Conservation (phyloP, 1,140 invertebrate species). For the Sitobion miscanthi region DNA sequence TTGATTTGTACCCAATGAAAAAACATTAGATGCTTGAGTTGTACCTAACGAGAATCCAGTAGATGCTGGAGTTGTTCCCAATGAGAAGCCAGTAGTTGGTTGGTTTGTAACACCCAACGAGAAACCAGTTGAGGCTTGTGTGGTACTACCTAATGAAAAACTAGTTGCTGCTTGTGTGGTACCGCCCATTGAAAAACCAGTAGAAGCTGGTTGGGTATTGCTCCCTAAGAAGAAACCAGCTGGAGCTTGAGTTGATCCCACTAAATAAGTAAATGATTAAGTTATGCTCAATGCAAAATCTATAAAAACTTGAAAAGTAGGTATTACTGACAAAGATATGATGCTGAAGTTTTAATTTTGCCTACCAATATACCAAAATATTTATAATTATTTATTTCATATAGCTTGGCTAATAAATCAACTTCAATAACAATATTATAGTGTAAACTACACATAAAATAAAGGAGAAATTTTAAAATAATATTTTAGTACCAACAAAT, state of each 20-base stretch:
- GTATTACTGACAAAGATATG: not conserved
- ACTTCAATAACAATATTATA: not conserved
- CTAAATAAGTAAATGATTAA: not conserved
- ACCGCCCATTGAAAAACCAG: slow-evolving; percentile 31
- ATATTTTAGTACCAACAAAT: not conserved
- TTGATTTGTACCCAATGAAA: slow-evolving; percentile 23
- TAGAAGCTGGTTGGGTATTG: not conserved
- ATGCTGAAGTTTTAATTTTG: slow-evolving; percentile 16
- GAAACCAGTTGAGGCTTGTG: slow-evolving; percentile 27
- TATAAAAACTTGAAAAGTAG: not conserved
- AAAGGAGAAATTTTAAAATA: not conserved
- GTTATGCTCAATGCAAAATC: not conserved
- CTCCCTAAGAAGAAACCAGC: not conserved
- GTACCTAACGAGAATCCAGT: not conserved
- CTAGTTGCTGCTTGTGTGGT: not conserved
- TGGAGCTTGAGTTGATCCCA: not conserved
- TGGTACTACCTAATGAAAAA: slow-evolving; percentile 10
- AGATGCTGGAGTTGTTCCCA: slow-evolving; percentile 14
- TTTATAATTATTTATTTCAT: not conserved
- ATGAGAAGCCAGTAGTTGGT: slow-evolving; percentile 20
- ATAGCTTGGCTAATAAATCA: slow-evolving; percentile 15
- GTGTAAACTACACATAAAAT: not conserved
- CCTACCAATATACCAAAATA: not conserved
- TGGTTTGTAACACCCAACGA: slow-evolving; percentile 22
- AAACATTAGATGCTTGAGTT: slow-evolving; percentile 27